Percentiles rank a stretch among this genome's conserved stretches.
phyloP scores from a whole-genome alignment of 2,888 invertebrate genomes.

The Syrista parreyssii region DNA sequence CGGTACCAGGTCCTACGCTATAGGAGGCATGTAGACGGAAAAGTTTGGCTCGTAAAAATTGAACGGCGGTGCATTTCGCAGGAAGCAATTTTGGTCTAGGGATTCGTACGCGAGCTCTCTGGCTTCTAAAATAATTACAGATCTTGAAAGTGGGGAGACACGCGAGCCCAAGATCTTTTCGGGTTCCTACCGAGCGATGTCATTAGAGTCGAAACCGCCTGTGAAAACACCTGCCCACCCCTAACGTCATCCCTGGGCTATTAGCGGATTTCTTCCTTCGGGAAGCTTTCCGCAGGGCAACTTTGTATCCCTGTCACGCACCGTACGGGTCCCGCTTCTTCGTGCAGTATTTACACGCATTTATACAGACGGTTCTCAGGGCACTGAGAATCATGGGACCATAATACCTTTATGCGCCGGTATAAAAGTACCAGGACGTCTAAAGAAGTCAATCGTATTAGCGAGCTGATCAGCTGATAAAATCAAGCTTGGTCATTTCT shows the following conservation, averaged over 20 bases:
- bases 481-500: background rate
- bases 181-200: slow-evolving; percentile 36
- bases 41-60: slow-evolving; percentile 32
- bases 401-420: background rate
- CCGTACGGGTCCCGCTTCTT: background rate
- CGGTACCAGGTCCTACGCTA: background rate
- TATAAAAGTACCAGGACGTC: background rate
- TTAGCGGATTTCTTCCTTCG: slow-evolving; percentile 28
- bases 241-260: slow-evolving; percentile 27
- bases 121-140: slow-evolving; percentile 45
- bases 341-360: background rate
- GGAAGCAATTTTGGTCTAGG: slow-evolving; percentile 47
- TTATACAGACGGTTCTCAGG: background rate
- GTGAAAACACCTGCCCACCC: slow-evolving; percentile 46
- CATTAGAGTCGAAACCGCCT: slow-evolving; percentile 45
- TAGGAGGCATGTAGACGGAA: background rate
- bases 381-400: background rate
- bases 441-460: background rate
- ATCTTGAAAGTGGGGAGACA: slow-evolving; percentile 35
- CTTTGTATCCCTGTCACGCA: background rate
- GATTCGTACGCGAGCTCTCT: slow-evolving; percentile 18
- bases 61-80: slow-evolving; percentile 31
- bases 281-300: background rate
- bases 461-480: background rate
- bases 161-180: slow-evolving; percentile 30